Percentiles rank a stretch among this genome's conserved stretches.
phyloP scores from a whole-genome alignment of 1,140 invertebrate species.

The Meteorus sp. region DNA sequence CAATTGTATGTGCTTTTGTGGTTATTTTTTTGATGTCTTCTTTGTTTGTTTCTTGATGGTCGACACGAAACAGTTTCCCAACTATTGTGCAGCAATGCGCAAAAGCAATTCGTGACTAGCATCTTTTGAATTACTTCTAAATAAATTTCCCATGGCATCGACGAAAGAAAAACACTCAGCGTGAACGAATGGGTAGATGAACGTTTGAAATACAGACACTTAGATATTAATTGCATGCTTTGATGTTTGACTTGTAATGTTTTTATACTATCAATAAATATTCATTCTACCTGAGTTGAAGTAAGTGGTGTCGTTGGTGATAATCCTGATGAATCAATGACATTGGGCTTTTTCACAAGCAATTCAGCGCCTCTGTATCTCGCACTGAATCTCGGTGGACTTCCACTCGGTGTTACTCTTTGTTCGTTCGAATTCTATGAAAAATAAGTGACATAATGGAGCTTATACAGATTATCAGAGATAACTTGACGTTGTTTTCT shows the following conservation, averaged over 20 bases:
- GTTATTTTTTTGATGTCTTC: too few relatives aligned
- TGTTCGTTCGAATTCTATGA: slow-evolving; percentile 45
- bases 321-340: slow-evolving; percentile 38
- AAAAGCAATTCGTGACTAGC: not conserved
- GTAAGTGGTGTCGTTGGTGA: slow-evolving; percentile 46
- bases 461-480: too few relatives aligned
- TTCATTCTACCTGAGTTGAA: slow-evolving; percentile 46
- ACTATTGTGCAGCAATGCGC: slow-evolving; percentile 15
- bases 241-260: slow-evolving; percentile 2
- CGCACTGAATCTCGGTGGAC: slow-evolving; percentile 50
- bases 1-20: too few relatives aligned
- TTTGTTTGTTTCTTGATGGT: slow-evolving; percentile 16
- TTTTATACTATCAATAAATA: slow-evolving; percentile 34
- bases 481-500: too few relatives aligned
- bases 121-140: slow-evolving; percentile 1
- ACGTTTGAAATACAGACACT: too few relatives aligned
- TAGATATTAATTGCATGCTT: too few relatives aligned
- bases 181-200: too few relatives aligned
- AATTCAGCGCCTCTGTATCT: slow-evolving; percentile 55
- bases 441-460: too few relatives aligned
- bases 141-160: not conserved
- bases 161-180: not conserved
- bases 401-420: slow-evolving; percentile 49
- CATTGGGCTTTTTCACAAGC: slow-evolving; percentile 47
- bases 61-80: slow-evolving; percentile 4